A percentile compares a stretch with the other conserved stretches of the same genome.
These are phyloP conservation scores for Cerastis rubricosa DNA, from an alignment of 2,888 invertebrate species.

Conservation along the genomic window DNA sequence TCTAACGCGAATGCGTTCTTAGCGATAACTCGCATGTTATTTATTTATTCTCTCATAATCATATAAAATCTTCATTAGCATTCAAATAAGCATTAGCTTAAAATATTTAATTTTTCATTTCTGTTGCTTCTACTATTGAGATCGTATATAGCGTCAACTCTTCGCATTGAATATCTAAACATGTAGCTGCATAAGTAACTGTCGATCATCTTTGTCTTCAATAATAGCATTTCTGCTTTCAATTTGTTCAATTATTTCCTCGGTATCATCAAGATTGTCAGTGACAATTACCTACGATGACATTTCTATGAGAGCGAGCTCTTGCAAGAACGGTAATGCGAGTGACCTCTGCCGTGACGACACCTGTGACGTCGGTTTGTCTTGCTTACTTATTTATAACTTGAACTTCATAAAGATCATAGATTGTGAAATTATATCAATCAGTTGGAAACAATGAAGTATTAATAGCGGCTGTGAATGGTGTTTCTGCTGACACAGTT, in stretches of 20 bases:
- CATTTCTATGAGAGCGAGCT: slow-evolving; percentile 63
- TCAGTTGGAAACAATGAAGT: slow-evolving; percentile 46
- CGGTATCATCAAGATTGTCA: slow-evolving; percentile 38
- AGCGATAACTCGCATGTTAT: slow-evolving; percentile 45
- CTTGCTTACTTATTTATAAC: slow-evolving; percentile 52
- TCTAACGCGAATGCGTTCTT: slow-evolving; percentile 65
- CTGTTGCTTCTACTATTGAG: slow-evolving; percentile 13
- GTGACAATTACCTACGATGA: slow-evolving; percentile 57
- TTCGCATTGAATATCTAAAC: slow-evolving; percentile 7
- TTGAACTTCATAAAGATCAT: slow-evolving; percentile 54
- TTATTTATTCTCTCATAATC: slow-evolving; percentile 46
- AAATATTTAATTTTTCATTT: slow-evolving; percentile 38
- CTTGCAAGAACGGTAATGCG: slow-evolving; percentile 61
- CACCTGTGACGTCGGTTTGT: slow-evolving; percentile 44
- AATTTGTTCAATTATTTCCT: slow-evolving; percentile 29
- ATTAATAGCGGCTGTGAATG: slow-evolving; percentile 36
- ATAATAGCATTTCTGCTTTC: slow-evolving; percentile 25
- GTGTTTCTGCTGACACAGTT: slow-evolving; percentile 30
- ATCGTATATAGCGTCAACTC: not conserved
- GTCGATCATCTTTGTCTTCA: not conserved
- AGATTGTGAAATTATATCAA: slow-evolving; percentile 57
- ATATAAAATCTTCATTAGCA: slow-evolving; percentile 43
- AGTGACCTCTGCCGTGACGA: slow-evolving; percentile 61
- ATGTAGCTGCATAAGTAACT: slow-evolving; percentile 1
- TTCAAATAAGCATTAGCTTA: slow-evolving; percentile 51